Evolutionary conservation across 1,140 invertebrate genomes (phyloP), one percentile per base, ranked within the genome.

Genomic region (Saccostrea glomerata): DNA sequence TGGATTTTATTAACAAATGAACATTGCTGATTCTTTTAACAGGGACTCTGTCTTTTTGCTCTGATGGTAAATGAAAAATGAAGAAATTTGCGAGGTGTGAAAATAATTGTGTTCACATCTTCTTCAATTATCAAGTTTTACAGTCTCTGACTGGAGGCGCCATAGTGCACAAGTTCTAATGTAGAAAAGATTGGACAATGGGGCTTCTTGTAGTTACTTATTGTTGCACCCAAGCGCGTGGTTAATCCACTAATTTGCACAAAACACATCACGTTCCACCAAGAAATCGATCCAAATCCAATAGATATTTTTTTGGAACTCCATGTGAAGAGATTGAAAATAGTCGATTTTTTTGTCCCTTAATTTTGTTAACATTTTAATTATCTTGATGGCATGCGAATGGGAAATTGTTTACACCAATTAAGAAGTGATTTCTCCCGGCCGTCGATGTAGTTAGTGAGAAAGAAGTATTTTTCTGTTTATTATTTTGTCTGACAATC

Each of bases 321-420:
- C 30, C 70, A 77, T 77, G 70, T 77, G 70, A 77, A 36, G 70
- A 77, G 70, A 77, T 77, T 77, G 70, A 36, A 77, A 77, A 77
- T 30, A 36, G 36, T 77, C 70, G 70, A 77, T 77, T 77, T 30
- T 25, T 77, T 23, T 77, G 5, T 47, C 47, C 25, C 70, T 77
- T 77, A 77, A 77, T 77, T 77, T 77, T 77, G 70, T 77, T 77
- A 77, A 77, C 70, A 77, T 77, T 77, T 77, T 77, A 77, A 77
- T 77, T 77, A 77, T 77, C 70, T 77, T 77, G 70, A 77, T 77
- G 30, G 30, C 25, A 77, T 15, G 30, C 23, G 15, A 77, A 25
- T 77, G 70, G 23, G 58, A 20, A 30, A 77, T 12, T 77, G 70
- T 77, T 77, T 77, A 36, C 25, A 30, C 70, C 30, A 36, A 77